phyloP scores from a whole-genome alignment of 2,113 vertebrate genomes.

The Gymnorhina tibicen region DNA sequence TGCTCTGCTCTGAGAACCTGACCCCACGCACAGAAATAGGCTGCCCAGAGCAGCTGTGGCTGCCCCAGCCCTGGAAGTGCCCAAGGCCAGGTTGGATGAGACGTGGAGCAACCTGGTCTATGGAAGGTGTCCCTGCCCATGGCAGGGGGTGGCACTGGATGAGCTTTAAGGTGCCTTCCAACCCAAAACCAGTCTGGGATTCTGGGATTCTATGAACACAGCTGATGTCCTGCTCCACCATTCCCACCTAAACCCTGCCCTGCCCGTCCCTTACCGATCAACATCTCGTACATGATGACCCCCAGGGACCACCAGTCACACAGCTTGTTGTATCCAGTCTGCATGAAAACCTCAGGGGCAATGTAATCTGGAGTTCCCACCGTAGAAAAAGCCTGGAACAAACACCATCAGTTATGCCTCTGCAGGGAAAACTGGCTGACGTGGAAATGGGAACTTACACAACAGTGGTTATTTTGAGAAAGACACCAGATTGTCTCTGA shows the following conservation, averaged over 20 bases:
- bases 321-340: conserved; percentile 97
- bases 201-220: not conserved
- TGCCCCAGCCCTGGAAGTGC: not conserved
- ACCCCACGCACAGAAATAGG: not conserved
- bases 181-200: not conserved
- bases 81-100: accelerated
- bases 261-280: conserved; percentile 83
- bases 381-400: conserved; percentile 91
- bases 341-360: conserved; percentile 96
- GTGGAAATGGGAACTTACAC: not conserved
- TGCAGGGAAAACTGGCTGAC: not conserved
- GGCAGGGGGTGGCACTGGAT: not conserved
- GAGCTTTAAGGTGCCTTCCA: not conserved
- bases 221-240: not conserved
- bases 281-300: conserved; percentile 98
- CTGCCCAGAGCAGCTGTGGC: not conserved
- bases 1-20: not conserved
- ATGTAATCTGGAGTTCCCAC: conserved; percentile 98
- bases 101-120: accelerated
- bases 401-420: not conserved
- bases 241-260: not conserved
- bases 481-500: not conserved
- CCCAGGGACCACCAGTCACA: conserved; percentile 98
- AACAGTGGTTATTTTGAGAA: not conserved
- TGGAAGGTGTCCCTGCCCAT: not conserved